Percentiles rank a stretch among this genome's conserved stretches.
Evolutionary conservation across 2,888 invertebrate species (phyloP).

Genomic region (Nomada fabriciana): DNA sequence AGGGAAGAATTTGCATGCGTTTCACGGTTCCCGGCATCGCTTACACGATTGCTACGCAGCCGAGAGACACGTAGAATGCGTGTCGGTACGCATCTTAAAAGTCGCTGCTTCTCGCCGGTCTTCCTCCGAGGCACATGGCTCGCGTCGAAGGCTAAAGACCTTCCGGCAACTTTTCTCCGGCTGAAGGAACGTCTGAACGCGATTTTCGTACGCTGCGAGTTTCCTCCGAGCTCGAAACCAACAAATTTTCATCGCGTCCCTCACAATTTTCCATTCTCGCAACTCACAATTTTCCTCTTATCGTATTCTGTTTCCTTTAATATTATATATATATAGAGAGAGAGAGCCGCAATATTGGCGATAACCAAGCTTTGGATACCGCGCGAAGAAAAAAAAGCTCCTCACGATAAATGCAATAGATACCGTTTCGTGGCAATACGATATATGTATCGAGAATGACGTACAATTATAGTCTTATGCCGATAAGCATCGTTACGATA

Average conservation of each 20-base stretch:
- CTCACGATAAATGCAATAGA: conserved; percentile 13
- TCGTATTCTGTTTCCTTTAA: too few relatives aligned
- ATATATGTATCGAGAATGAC: conserved; percentile 31
- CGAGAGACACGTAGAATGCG: conserved; percentile 78
- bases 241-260: too few relatives aligned
- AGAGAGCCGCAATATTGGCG: too few relatives aligned
- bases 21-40: conserved; percentile 79
- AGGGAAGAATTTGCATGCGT: conserved; percentile 82
- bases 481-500: conserved; percentile 44
- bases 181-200: background rate
- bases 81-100: conserved; percentile 80
- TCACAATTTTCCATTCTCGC: too few relatives aligned
- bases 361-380: background rate
- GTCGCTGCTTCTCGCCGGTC: conserved; percentile 69
- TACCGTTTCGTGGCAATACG: conserved; percentile 21
- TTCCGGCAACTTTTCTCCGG: conserved; percentile 48
- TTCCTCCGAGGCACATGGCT: conserved; percentile 64
- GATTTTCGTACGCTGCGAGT: background rate
- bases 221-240: too few relatives aligned
- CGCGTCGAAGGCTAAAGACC: conserved; percentile 63
- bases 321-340: too few relatives aligned
- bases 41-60: conserved; percentile 81
- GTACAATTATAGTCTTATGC: conserved; percentile 32
- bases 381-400: conserved; percentile 7
- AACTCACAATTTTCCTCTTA: too few relatives aligned